phyloP scores from a whole-genome alignment of 2,113 vertebrate species.

The Mobula birostris region DNA sequence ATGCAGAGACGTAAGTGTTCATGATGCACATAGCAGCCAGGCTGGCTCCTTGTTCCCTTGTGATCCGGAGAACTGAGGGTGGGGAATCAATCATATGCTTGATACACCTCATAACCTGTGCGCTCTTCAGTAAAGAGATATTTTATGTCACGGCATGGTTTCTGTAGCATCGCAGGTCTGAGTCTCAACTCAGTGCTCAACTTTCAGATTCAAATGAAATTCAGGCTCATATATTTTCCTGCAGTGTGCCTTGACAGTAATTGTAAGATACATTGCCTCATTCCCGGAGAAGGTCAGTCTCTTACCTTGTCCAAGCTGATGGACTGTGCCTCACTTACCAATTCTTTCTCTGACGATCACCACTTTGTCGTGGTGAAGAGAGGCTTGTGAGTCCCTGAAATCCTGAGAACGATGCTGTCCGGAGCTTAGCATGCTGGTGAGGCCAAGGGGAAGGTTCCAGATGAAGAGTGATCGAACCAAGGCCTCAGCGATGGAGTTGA shows the following conservation, averaged over 20 bases:
- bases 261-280: constrained; percentile 12
- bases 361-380: too few species aligned
- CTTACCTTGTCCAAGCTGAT: not conserved
- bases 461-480: too few species aligned
- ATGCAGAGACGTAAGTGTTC: not conserved
- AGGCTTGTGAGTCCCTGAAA: too few species aligned
- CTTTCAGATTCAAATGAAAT: constrained; percentile 23
- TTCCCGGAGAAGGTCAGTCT: not conserved
- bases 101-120: not conserved
- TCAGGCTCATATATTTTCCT: not conserved
- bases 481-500: too few species aligned
- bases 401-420: too few species aligned
- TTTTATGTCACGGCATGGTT: constrained; percentile 8
- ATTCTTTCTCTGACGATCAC: not conserved
- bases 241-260: not conserved
- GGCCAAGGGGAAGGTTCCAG: too few species aligned
- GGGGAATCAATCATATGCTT: not conserved
- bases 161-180: not conserved
- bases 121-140: not conserved
- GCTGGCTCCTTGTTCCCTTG: not conserved
- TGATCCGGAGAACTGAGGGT: not conserved
- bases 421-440: too few species aligned
- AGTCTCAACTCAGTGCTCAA: not conserved
- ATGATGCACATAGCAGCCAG: not conserved
- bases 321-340: not conserved